Percentiles rank a stretch among this genome's conserved stretches.
Evolutionary conservation across 2,888 invertebrate species (phyloP).

Genomic region (Lypha dubia): DNA sequence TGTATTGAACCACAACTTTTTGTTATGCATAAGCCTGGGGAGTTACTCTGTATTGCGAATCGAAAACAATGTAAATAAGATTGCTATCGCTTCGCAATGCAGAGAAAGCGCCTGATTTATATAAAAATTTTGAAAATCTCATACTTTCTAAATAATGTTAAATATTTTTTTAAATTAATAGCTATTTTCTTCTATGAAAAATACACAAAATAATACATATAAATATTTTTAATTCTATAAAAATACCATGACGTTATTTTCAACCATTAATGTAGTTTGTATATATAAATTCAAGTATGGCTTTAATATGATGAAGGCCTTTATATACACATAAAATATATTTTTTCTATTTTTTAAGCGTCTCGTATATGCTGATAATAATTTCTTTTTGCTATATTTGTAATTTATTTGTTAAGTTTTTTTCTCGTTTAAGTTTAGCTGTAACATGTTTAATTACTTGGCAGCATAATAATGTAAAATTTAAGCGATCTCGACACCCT

Average conservation of each 20-base stretch:
- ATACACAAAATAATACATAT: no score
- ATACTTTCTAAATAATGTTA: slow-evolving; percentile 46
- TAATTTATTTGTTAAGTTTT: slow-evolving; percentile 55
- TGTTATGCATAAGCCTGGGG: not conserved
- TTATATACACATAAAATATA: slow-evolving; percentile 21
- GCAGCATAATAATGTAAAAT: slow-evolving; percentile 44
- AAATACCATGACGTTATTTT: slow-evolving; percentile 46
- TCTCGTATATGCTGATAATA: slow-evolving; percentile 23
- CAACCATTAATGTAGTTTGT: slow-evolving; percentile 26
- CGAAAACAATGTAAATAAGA: no score
- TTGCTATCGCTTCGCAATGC: no score
- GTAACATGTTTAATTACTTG: slow-evolving; percentile 23
- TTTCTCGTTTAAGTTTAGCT: slow-evolving; percentile 20
- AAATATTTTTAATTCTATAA: slow-evolving; percentile 46
- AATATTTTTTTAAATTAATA: no score
- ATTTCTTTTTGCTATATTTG: slow-evolving; percentile 48
- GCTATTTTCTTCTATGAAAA: no score
- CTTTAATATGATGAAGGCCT: slow-evolving; percentile 34
- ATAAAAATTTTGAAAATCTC: slow-evolving; percentile 4
- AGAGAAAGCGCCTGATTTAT: no score
- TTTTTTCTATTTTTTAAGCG: slow-evolving; percentile 23
- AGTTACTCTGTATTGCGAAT: no score
- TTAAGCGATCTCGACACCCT: slow-evolving; percentile 66
- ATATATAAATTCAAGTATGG: slow-evolving; percentile 36
- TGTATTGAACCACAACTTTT: not conserved